Evolutionary conservation across 2,797 vertebrate genomes (phyloP).

Genomic region (Sibirionetta formosa): DNA sequence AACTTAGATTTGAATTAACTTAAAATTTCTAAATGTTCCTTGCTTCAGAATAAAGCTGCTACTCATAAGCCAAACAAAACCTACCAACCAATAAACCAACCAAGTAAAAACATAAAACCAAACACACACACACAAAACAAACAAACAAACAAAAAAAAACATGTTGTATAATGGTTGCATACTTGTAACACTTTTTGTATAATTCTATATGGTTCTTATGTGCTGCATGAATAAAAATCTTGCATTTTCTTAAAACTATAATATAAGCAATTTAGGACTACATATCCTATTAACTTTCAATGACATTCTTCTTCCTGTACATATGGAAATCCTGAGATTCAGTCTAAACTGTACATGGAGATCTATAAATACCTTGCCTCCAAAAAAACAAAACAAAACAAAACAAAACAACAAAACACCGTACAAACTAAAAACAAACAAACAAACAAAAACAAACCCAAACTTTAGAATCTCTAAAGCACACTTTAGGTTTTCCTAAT

Average conservation of each 20-base stretch:
- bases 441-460: no score
- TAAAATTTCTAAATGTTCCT: not conserved
- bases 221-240: not conserved
- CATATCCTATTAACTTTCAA: not conserved
- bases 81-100: no score
- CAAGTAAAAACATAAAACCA: no score
- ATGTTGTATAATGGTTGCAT: no score
- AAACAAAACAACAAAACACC: no score
- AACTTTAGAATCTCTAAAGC: not conserved
- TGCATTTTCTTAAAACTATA: not conserved
- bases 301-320: not conserved
- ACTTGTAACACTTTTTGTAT: not conserved
- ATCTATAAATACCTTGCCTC: not conserved
- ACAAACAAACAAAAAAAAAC: fast-evolving
- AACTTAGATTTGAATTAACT: not conserved
- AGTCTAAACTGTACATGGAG: not conserved
- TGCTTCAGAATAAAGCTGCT: not conserved
- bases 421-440: no score
- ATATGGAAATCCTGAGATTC: not conserved
- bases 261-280: not conserved
- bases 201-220: not conserved
- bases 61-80: fast-evolving
- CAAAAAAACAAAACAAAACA: not conserved
- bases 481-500: not conserved
- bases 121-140: no score